phyloP scores from a whole-genome alignment of 2,113 vertebrate genomes.

The Peucedramus taeniatus region DNA sequence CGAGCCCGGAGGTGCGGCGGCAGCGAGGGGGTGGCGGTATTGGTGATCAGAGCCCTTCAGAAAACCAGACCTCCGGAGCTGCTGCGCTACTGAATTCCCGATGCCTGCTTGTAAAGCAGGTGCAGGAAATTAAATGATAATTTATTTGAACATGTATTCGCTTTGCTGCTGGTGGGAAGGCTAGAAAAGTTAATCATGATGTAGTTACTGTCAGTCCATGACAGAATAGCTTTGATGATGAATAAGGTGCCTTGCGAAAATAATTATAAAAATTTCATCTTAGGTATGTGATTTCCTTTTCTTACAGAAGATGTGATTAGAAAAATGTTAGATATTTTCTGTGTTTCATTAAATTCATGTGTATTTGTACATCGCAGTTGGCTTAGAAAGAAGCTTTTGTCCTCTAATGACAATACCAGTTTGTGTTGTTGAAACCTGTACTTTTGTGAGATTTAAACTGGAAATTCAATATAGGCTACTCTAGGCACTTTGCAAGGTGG shows the following conservation, averaged over 20 bases:
- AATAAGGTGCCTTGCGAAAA: background rate
- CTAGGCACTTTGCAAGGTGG: background rate
- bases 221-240: background rate
- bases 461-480: background rate
- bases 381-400: background rate
- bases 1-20: background rate
- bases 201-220: background rate
- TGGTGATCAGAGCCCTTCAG: background rate
- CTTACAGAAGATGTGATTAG: background rate
- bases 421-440: background rate
- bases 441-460: background rate
- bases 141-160: background rate
- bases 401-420: background rate
- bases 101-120: background rate
- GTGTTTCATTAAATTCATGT: background rate
- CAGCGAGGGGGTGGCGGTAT: rapidly evolving
- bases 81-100: background rate
- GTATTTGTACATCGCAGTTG: rapidly evolving
- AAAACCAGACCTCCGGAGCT: background rate
- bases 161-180: background rate
- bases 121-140: slow-evolving; percentile 11
- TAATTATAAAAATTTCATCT: background rate
- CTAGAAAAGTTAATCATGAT: slow-evolving; percentile 27
- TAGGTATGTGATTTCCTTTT: background rate
- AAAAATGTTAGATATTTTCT: background rate